These are phyloP conservation scores for Pterocles orientalis DNA, from an alignment of 2,113 vertebrate genomes.

Conservation along the genomic window DNA sequence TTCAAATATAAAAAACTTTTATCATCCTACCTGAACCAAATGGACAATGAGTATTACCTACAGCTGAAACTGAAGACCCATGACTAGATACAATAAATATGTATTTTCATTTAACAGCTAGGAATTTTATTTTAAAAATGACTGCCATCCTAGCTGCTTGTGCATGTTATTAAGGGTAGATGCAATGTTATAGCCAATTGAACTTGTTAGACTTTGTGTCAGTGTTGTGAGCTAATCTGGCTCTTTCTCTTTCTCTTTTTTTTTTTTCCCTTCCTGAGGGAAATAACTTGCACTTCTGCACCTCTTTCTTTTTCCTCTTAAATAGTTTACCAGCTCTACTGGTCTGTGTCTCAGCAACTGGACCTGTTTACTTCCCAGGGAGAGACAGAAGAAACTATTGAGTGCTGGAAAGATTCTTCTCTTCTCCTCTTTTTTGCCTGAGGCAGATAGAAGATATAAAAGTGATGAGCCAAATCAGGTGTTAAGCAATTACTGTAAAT, in stretches of 20 bases:
- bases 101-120: neutral
- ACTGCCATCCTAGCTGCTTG: neutral
- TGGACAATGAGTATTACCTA: neutral
- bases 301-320: neutral
- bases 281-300: neutral
- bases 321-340: neutral
- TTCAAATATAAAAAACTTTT: neutral
- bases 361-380: neutral
- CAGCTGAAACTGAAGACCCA: neutral
- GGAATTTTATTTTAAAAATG: neutral
- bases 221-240: neutral
- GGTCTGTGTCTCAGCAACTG: neutral
- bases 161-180: neutral
- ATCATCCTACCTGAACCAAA: neutral
- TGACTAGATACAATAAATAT: neutral
- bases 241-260: fast-evolving
- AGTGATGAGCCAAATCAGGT: neutral
- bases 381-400: neutral
- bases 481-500: neutral
- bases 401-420: neutral
- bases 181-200: neutral
- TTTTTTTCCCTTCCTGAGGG: fast-evolving
- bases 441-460: neutral
- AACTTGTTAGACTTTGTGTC: neutral
- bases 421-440: neutral